Conservation (phyloP, 2,113 vertebrate genomes). For the Chloropsis cyanopogon region DNA sequence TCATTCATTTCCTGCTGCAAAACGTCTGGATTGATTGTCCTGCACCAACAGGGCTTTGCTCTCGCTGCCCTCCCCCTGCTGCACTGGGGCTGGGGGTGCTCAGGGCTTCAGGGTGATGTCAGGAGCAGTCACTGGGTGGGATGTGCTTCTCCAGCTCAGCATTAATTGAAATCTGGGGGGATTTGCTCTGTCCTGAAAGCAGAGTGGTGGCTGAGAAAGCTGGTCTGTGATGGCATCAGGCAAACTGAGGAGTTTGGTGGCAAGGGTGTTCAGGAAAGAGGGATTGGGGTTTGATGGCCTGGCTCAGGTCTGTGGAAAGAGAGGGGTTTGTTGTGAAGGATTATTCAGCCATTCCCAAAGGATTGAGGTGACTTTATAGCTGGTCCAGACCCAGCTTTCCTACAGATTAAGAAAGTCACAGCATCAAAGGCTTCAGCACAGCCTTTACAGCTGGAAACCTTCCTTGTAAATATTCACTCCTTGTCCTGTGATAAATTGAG, state of each 20-base stretch:
- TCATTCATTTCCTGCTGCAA: neutral
- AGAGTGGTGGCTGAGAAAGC: neutral
- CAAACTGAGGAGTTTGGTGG: neutral
- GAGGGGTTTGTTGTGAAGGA: neutral
- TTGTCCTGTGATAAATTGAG: neutral
- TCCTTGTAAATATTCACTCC: neutral
- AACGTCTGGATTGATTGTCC: neutral
- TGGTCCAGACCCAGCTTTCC: neutral
- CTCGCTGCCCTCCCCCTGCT: neutral
- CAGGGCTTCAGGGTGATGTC: neutral
- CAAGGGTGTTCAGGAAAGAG: neutral
- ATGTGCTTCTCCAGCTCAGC: neutral
- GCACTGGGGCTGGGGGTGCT: fast-evolving
- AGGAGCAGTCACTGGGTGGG: neutral
- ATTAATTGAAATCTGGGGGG: neutral
- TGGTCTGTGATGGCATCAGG: neutral
- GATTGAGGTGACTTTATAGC: neutral
- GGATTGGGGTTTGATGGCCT: neutral
- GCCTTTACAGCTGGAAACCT: neutral
- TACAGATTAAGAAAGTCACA: neutral
- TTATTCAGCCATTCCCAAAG: neutral
- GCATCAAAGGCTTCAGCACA: neutral
- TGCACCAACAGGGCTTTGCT: neutral
- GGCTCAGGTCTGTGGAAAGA: neutral
- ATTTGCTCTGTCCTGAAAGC: neutral